Conservation (phyloP, 2,888 invertebrate species). For the Podotricha telesiphe region DNA sequence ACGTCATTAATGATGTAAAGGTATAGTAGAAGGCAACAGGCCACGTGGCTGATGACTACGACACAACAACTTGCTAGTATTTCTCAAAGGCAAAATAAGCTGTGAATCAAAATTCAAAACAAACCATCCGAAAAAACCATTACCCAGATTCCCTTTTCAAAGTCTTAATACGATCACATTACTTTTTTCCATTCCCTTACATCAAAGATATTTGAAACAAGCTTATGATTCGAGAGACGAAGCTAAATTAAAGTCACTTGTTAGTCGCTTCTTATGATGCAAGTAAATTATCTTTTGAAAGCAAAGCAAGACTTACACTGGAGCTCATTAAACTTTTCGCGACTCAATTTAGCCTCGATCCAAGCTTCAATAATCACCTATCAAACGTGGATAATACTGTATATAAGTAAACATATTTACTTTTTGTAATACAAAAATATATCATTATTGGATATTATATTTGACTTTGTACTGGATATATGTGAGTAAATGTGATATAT, state of each 20-base stretch:
- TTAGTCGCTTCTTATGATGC: constrained; percentile 43
- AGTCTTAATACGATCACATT: constrained; percentile 18
- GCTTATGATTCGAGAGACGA: constrained; percentile 37
- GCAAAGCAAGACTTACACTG: constrained; percentile 46
- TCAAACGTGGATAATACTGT: constrained; percentile 43
- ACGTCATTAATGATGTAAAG: too few species aligned
- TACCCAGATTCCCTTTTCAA: background rate
- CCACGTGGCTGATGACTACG: too few species aligned
- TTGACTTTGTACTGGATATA: too few species aligned
- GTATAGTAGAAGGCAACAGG: too few species aligned
- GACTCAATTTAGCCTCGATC: constrained; percentile 64
- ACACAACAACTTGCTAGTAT: too few species aligned
- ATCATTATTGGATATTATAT: background rate
- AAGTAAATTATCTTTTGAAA: constrained; percentile 52
- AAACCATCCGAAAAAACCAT: background rate
- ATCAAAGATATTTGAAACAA: constrained; percentile 36
- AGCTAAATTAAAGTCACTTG: constrained; percentile 43
- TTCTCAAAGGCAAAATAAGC: background rate
- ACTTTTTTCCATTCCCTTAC: constrained; percentile 26
- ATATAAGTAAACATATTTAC: background rate
- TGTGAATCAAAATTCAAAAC: background rate
- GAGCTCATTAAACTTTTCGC: constrained; percentile 68
- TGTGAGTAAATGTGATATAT: too few species aligned
- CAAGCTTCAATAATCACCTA: constrained; percentile 67
- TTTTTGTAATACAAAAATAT: background rate